Percentiles rank a stretch among this genome's conserved stretches.
phyloP scores from a whole-genome alignment of 2,888 invertebrate genomes.

The Adelognathus sp. region DNA sequence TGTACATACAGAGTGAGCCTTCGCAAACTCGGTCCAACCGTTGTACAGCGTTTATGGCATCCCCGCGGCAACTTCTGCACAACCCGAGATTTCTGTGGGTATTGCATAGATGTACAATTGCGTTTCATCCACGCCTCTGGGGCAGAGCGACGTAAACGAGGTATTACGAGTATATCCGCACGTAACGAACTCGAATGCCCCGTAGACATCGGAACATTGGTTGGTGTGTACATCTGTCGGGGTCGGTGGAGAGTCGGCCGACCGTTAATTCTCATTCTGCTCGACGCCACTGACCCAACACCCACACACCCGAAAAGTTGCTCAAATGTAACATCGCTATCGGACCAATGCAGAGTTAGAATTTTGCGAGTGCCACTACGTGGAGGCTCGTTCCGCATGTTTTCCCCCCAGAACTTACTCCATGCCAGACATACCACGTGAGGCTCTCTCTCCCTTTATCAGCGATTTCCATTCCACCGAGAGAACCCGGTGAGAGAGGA shows the following conservation, averaged over 20 bases:
- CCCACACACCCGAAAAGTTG: conserved; percentile 3
- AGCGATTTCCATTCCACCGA: conserved; percentile 31
- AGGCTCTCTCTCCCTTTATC: conserved; percentile 35
- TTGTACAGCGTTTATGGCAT: neutral
- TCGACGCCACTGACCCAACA: conserved; percentile 1
- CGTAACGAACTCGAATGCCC: conserved; percentile 20
- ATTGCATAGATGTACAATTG: neutral
- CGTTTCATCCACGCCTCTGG: neutral
- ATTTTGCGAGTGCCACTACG: conserved; percentile 6
- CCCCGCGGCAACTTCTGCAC: neutral
- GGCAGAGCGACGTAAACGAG: conserved; percentile 14
- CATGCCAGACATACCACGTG: neutral
- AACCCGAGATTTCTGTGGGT: neutral
- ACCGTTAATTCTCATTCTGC: conserved; percentile 43
- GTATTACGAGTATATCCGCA: neutral
- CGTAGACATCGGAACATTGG: neutral
- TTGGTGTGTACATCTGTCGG: conserved; percentile 10
- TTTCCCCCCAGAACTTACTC: neutral
- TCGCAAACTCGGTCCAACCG: neutral
- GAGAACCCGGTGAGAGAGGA: neutral
- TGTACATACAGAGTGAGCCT: neutral
- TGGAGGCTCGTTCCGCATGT: neutral
- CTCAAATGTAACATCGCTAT: conserved; percentile 26
- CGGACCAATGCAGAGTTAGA: conserved; percentile 26
- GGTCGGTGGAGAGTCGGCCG: conserved; percentile 26